Conservation (phyloP, 2,797 vertebrate genomes). For the Argyrosomus regius region DNA sequence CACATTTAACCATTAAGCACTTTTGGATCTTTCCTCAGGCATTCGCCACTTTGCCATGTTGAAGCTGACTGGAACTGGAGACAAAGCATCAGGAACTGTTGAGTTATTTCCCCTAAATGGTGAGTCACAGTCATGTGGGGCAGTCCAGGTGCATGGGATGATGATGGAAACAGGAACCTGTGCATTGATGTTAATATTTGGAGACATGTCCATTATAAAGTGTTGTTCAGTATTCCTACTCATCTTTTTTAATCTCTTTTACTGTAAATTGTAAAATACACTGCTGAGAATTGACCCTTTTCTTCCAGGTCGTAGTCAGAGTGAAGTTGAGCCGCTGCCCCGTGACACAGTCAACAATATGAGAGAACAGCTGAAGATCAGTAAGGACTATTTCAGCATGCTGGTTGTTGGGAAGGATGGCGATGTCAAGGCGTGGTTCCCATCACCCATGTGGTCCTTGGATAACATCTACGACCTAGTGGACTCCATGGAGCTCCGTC, state of each 20-base stretch:
- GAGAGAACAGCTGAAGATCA: constrained; percentile 86
- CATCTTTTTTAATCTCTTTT: neutral
- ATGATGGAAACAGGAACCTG: neutral
- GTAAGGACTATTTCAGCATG: constrained; percentile 87
- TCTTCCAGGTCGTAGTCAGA: constrained; percentile 83
- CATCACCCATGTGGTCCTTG: constrained; percentile 86
- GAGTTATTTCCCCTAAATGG: constrained; percentile 87
- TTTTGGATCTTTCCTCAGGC: constrained; percentile 67
- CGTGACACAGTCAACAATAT: constrained; percentile 77
- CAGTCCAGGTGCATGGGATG: neutral
- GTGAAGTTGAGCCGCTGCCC: constrained; percentile 79
- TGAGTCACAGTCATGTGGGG: constrained; percentile 45
- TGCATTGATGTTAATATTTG: neutral
- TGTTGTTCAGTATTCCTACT: neutral
- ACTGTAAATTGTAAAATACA: neutral
- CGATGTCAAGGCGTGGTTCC: constrained; percentile 85
- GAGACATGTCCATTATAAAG: neutral
- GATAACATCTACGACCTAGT: constrained; percentile 86
- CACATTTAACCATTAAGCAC: neutral
- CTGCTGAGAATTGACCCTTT: neutral
- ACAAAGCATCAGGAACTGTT: constrained; percentile 81
- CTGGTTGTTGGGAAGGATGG: constrained; percentile 86
- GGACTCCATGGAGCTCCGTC: constrained; percentile 85
- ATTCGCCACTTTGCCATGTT: constrained; percentile 88
- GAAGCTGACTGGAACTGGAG: constrained; percentile 80